Evolutionary conservation across 2,888 invertebrate genomes (phyloP).

Genomic region (Cryptocheilus praepositus): DNA sequence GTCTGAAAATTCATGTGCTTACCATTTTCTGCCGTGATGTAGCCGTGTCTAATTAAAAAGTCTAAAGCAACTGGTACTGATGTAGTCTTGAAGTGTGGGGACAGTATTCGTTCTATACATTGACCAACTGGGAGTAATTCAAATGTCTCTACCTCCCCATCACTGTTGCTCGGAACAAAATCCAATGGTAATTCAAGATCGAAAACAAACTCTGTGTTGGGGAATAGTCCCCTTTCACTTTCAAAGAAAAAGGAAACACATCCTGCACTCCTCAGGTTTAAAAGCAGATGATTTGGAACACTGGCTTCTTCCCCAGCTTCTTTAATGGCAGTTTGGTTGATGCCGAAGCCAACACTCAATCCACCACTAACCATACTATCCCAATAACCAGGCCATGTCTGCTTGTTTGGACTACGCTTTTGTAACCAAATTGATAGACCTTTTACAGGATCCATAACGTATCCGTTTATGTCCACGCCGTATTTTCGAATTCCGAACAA

Average conservation of each 20-base stretch:
- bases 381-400: conserved; percentile 97
- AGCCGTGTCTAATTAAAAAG: conserved; percentile 93
- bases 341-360: conserved; percentile 90
- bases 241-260: conserved; percentile 94
- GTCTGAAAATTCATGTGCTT: conserved; percentile 54
- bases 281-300: conserved; percentile 86
- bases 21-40: conserved; percentile 93
- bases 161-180: conserved; percentile 93
- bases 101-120: conserved; percentile 87
- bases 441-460: conserved; percentile 88
- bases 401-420: conserved; percentile 91
- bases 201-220: conserved; percentile 95
- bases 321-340: conserved; percentile 92
- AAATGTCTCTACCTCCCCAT: conserved; percentile 95
- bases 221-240: conserved; percentile 93
- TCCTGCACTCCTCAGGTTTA: conserved; percentile 85
- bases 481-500: conserved; percentile 95
- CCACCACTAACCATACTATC: conserved; percentile 98
- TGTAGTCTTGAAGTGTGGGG: conserved; percentile 93
- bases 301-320: conserved; percentile 97
- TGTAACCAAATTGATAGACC: conserved; percentile 95
- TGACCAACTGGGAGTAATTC: conserved; percentile 90
- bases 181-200: conserved; percentile 93
- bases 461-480: conserved; percentile 96
- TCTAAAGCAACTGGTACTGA: conserved; percentile 94